A percentile compares a stretch with the other conserved stretches of the same genome.
Conservation (phyloP, 2,888 invertebrate genomes). For the Spilosoma lubricipeda region DNA sequence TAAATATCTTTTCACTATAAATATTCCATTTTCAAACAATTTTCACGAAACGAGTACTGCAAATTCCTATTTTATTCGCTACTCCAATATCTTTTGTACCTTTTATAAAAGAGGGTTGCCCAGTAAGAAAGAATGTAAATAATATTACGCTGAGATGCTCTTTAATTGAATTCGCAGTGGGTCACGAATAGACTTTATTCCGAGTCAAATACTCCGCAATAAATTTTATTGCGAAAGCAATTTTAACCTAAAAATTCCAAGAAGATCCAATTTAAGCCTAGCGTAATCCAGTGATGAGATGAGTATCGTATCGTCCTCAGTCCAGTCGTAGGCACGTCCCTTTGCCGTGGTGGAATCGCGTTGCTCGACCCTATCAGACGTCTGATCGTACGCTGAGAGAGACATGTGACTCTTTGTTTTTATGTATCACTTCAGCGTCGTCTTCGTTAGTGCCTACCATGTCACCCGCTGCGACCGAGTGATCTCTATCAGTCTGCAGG, state of each 20-base stretch:
- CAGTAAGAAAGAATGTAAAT: constrained; percentile 64
- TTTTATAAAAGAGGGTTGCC: constrained; percentile 54
- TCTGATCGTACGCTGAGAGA: constrained; percentile 36
- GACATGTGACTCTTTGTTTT: constrained; percentile 47
- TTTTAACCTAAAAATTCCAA: constrained; percentile 79
- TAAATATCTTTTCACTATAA: constrained; percentile 13
- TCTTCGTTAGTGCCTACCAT: constrained; percentile 47
- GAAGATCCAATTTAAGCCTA: constrained; percentile 80
- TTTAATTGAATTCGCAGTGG: constrained; percentile 75
- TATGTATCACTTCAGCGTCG: constrained; percentile 44
- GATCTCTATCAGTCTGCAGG: constrained; percentile 65
- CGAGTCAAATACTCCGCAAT: constrained; percentile 76
- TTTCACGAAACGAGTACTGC: constrained; percentile 39
- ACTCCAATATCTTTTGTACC: constrained; percentile 54
- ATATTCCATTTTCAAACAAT: constrained; percentile 22
- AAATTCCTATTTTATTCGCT: constrained; percentile 48
- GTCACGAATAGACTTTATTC: constrained; percentile 75
- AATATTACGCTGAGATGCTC: constrained; percentile 70
- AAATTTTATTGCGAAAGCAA: constrained; percentile 79
- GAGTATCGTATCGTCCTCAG: constrained; percentile 65
- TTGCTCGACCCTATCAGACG: constrained; percentile 37
- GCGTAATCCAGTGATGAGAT: constrained; percentile 77
- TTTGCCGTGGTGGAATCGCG: constrained; percentile 21
- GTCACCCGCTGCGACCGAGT: constrained; percentile 40
- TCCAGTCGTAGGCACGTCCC: constrained; percentile 49